Evolutionary conservation across 2,797 vertebrate genomes (phyloP), one percentile per base, ranked within the genome.

Genomic region (Coccyzus lansbergi): DNA sequence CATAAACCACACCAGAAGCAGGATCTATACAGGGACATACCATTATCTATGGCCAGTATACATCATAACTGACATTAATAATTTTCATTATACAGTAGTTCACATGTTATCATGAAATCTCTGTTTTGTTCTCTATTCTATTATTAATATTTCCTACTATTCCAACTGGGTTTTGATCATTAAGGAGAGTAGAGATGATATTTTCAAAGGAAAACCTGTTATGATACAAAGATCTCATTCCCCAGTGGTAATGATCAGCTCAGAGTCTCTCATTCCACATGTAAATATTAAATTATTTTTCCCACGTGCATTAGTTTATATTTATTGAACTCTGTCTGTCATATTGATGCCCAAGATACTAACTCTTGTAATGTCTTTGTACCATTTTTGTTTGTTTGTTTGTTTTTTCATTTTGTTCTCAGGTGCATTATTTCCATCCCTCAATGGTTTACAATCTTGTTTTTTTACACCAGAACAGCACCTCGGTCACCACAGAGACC

Each of bases 201-300:
- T 77, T 85, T 87, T 64, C 25, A 74, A 74, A 76, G 44, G 19
- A 67, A 85, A 77, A 31, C 1, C 13, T 77, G 10, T 62, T 86
- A 36, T 26, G 89, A 55, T 58, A 52, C 0, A 1, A 79, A 55
- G 26, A 74, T 74, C 49, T 85, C 5, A 44, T 53, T 93, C 60
- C 72, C 78, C 24, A 64, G 44, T 74, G 33, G 34, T 42, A 78
- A 69, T 33, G 53, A 82, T 72, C 18, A 71, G 14, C 33, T 78
- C 69, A 81, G 49, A 20, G 22, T 79, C 40, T 18, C 62, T 78
- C 33, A 56, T 88, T 88, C 33, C 42, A 53, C 12, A 17, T 56
- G 24, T 60, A 68, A 83, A 49, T 7, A 71, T 67, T 31, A 83
- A 90, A 90, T 88, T 38, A 55, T 83, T 92, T 91, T 88, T 86